phyloP scores from a whole-genome alignment of 1,140 invertebrate species.

The Pristionchus pacificus region DNA sequence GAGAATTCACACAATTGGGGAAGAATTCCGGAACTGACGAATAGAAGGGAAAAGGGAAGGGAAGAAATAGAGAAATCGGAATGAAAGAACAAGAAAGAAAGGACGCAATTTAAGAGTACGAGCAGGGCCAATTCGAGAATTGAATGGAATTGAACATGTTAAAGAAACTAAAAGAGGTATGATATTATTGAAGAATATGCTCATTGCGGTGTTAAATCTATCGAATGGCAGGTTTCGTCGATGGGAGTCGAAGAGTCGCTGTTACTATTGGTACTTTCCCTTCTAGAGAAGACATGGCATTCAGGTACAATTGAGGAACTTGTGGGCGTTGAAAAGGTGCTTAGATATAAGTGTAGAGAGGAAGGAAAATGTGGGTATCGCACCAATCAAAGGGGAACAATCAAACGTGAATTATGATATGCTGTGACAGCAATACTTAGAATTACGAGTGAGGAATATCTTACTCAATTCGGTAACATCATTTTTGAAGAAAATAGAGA shows the following conservation, averaged over 20 bases:
- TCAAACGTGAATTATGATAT: neutral
- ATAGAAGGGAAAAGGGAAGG: neutral
- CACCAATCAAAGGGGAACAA: too few relatives aligned
- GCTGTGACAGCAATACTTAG: neutral
- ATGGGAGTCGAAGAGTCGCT: neutral
- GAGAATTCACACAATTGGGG: too few relatives aligned
- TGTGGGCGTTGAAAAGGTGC: too few relatives aligned
- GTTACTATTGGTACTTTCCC: neutral
- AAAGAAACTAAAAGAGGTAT: slow-evolving; percentile 23
- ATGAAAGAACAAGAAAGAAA: neutral
- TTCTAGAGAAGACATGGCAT: neutral
- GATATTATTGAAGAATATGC: neutral
- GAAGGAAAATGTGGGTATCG: too few relatives aligned
- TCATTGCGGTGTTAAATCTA: neutral
- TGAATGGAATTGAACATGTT: slow-evolving; percentile 8
- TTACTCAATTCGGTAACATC: slow-evolving; percentile 3
- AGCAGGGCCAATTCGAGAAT: slow-evolving; percentile 5
- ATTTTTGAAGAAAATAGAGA: slow-evolving; percentile 11
- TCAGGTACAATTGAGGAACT: too few relatives aligned
- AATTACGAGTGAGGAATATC: too few relatives aligned
- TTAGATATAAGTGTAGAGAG: too few relatives aligned
- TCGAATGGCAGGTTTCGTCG: neutral
- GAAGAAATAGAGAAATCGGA: neutral
- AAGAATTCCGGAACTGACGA: too few relatives aligned
- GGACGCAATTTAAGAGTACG: neutral